Evolutionary conservation across 2,888 invertebrate species (phyloP).

Genomic region (Drosophila fulvimacula): DNA sequence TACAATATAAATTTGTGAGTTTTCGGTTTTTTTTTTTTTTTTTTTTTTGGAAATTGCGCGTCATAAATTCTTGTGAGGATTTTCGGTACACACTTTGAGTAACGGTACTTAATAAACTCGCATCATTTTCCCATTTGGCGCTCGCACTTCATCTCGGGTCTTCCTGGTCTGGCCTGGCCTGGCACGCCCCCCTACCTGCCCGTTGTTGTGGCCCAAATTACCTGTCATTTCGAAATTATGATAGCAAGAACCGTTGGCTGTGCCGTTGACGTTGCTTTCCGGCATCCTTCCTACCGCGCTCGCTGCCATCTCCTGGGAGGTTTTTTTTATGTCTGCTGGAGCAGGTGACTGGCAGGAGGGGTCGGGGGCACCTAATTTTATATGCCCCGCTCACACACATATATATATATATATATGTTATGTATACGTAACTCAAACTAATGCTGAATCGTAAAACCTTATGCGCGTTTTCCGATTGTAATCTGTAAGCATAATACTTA

Average conservation of each 20-base stretch:
- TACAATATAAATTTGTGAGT: slow-evolving; percentile 67
- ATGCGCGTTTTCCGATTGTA: slow-evolving; percentile 78
- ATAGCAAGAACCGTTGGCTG: slow-evolving; percentile 55
- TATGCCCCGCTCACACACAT: slow-evolving; percentile 46
- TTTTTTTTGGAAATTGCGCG: slow-evolving; percentile 55
- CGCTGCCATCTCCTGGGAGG: slow-evolving; percentile 20
- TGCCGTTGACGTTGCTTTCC: slow-evolving; percentile 54
- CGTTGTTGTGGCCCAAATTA: slow-evolving; percentile 70
- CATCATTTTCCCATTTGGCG: slow-evolving; percentile 76
- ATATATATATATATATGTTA: slow-evolving; percentile 14
- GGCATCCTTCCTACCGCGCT: slow-evolving; percentile 19
- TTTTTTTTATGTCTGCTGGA: slow-evolving; percentile 56
- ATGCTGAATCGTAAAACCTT: slow-evolving; percentile 69
- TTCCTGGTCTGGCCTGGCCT: slow-evolving; percentile 3
- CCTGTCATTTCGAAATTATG: slow-evolving; percentile 80
- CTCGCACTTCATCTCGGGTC: slow-evolving; percentile 69
- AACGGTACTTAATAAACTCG: slow-evolving; percentile 80
- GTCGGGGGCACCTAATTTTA: slow-evolving; percentile 61
- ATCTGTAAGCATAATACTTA: slow-evolving; percentile 62
- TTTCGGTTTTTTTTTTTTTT: slow-evolving; percentile 11
- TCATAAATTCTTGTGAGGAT: slow-evolving; percentile 74
- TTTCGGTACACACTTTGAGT: slow-evolving; percentile 66
- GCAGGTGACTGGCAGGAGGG: slow-evolving; percentile 4
- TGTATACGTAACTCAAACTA: slow-evolving; percentile 66
- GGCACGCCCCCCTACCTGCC: slow-evolving; percentile 19